Percentiles rank a stretch among this genome's conserved stretches.
These are phyloP conservation scores for Gymnobelideus leadbeateri DNA, from an alignment of 2,113 vertebrate genomes.

Conservation along the genomic window DNA sequence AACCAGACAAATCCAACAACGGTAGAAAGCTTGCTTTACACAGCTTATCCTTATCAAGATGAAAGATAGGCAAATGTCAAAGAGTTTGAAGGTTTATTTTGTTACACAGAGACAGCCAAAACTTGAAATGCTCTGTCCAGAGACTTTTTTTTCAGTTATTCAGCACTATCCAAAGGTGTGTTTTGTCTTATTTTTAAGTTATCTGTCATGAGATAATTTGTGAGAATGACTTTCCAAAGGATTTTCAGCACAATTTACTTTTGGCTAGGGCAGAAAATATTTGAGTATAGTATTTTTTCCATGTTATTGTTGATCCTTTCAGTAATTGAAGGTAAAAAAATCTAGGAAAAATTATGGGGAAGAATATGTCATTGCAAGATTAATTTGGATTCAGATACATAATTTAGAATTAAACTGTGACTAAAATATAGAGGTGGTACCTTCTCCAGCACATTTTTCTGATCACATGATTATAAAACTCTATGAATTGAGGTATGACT, in stretches of 20 bases:
- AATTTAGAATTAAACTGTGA: background rate
- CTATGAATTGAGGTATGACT: background rate
- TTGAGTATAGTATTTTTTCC: background rate
- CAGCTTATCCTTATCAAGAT: constrained; percentile 66
- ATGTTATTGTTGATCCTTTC: background rate
- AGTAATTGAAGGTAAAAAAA: constrained; percentile 52
- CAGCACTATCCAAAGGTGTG: background rate
- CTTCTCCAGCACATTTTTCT: background rate
- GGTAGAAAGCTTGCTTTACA: constrained; percentile 67
- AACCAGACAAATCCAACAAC: constrained; percentile 61
- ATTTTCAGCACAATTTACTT: background rate
- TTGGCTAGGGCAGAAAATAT: background rate
- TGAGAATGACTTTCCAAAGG: background rate
- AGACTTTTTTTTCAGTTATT: background rate
- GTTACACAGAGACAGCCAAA: constrained; percentile 27
- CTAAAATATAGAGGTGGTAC: background rate
- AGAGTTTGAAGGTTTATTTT: constrained; percentile 55
- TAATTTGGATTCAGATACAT: background rate
- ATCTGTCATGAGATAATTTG: background rate
- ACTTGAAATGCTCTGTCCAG: background rate
- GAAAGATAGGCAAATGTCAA: constrained; percentile 45
- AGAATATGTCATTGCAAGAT: background rate
- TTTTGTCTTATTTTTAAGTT: background rate
- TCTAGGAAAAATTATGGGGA: background rate
- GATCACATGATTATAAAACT: background rate